Base-by-base conservation (phyloP, 1,140 invertebrate species). In the Heliconius nattereri region DNA sequence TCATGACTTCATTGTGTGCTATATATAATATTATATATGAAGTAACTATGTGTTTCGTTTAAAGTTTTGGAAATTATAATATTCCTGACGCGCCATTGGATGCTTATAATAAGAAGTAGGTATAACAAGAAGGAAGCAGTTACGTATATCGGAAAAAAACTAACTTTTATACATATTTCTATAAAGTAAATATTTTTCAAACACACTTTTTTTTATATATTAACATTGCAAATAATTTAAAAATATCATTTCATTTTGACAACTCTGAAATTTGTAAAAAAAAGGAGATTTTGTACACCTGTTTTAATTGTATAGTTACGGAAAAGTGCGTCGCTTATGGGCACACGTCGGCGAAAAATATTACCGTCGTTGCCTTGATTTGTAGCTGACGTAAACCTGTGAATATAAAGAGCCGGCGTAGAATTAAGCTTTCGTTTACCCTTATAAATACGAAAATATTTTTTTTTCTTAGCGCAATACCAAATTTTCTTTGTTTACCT, bases 311-410 rank as follows among this genome's bases (percentile, higher is more conserved):
- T 60, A 45, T 76, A 26, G 66, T 80, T 75, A 49, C 52, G 23
- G 26, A 35, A 80, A 80, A 73, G 37, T 75, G 70, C 45, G 78
- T 45, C 54, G 70, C 54, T 76, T 76, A 76, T 76, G 66, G 23
- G 13, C 32, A 40, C 57, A 71, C 54, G 70, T 54, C 78, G 75
- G 66, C 2, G 66, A 49, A 57, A 80, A 73, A 80, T 76, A 80
- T 76, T 80, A 80, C 73, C 29, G 73, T 75, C 20, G 71, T n/a
- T 40, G 29, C 29, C 52, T 71, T 73, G 78, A 73, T 80, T 80
- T 80, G 70, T 80, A 49, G 75, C 32, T 52, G 7, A 60, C 57
- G 23, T 60, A 23, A 60, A 60, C 57, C 57, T 60, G 57, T 26
- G 57, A 60, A 60, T 60, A 60, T 60, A n/a, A 60, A 26, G 57